Evolutionary conservation across 2,113 vertebrate species (phyloP).

Genomic region (Erythrolamprus reginae): DNA sequence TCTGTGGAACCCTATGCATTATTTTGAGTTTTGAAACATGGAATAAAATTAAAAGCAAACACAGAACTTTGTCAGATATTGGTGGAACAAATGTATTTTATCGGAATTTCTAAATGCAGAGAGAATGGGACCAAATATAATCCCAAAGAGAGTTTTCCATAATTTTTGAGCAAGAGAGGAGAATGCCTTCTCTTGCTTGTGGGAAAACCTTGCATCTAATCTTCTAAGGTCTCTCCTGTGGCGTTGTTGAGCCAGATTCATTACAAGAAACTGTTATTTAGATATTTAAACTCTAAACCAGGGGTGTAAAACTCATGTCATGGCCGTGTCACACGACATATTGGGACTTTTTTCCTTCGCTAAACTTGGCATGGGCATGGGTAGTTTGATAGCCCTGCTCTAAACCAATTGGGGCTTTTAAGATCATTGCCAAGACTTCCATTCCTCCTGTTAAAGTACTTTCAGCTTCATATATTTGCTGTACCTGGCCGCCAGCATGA

Average conservation of each 20-base stretch:
- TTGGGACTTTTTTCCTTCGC: too few relatives aligned
- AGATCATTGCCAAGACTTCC: not conserved
- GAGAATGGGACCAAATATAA: not conserved
- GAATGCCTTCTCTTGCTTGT: not conserved
- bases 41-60: not conserved
- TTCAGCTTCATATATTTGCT: not conserved
- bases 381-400: too few relatives aligned
- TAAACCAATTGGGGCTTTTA: not conserved
- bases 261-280: not conserved
- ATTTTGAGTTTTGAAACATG: not conserved
- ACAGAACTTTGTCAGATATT: not conserved
- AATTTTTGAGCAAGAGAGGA: not conserved
- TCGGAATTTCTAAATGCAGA: not conserved
- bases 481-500: not conserved
- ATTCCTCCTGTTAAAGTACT: not conserved
- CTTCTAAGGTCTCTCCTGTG: not conserved
- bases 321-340: too few relatives aligned
- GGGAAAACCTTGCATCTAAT: not conserved
- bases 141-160: not conserved
- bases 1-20: not conserved
- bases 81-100: not conserved
- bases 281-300: not conserved
- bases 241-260: not conserved
- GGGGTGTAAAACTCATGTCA: too few relatives aligned
- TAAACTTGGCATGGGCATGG: too few relatives aligned